Conservation (phyloP, 1,140 invertebrate species). For the Drosophila arawakana region DNA sequence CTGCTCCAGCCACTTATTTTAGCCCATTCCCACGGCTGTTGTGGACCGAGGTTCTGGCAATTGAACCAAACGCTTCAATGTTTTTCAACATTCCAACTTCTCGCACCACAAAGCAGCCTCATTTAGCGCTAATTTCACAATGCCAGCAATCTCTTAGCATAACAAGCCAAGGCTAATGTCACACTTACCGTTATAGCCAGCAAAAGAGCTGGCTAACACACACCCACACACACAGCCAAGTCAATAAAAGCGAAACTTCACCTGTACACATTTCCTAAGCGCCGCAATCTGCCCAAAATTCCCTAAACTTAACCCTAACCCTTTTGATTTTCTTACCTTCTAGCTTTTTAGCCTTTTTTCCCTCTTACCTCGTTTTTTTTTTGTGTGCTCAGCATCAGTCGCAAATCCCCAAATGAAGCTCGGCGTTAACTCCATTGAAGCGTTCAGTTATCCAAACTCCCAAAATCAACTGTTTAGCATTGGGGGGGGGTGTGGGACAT, state of each 20-base stretch:
- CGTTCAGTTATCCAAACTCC: slow-evolving; percentile 51
- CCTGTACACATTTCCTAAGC: slow-evolving; percentile 45
- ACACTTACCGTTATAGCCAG: slow-evolving; percentile 65
- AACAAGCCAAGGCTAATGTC: slow-evolving; percentile 50
- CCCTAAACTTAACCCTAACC: slow-evolving; percentile 38
- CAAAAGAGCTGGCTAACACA: slow-evolving; percentile 41
- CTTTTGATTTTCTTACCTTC: slow-evolving; percentile 26
- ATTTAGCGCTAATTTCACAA: slow-evolving; percentile 78
- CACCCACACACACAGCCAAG: slow-evolving; percentile 37
- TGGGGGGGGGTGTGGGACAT: background rate
- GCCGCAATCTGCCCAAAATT: slow-evolving; percentile 12
- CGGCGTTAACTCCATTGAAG: slow-evolving; percentile 59
- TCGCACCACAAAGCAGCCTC: slow-evolving; percentile 71
- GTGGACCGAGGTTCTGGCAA: slow-evolving; percentile 32
- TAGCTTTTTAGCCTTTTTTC: background rate
- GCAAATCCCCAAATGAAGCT: slow-evolving; percentile 69
- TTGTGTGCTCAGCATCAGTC: slow-evolving; percentile 27
- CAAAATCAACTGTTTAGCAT: slow-evolving; percentile 73
- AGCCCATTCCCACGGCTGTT: background rate
- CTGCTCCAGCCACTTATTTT: background rate
- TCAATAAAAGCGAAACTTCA: slow-evolving; percentile 56
- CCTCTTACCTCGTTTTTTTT: slow-evolving; percentile 10
- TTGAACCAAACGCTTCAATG: slow-evolving; percentile 26
- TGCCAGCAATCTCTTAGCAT: slow-evolving; percentile 66
- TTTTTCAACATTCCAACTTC: slow-evolving; percentile 20